Base-by-base conservation (phyloP, 2,888 invertebrate genomes). In the Aphidius colemani region DNA sequence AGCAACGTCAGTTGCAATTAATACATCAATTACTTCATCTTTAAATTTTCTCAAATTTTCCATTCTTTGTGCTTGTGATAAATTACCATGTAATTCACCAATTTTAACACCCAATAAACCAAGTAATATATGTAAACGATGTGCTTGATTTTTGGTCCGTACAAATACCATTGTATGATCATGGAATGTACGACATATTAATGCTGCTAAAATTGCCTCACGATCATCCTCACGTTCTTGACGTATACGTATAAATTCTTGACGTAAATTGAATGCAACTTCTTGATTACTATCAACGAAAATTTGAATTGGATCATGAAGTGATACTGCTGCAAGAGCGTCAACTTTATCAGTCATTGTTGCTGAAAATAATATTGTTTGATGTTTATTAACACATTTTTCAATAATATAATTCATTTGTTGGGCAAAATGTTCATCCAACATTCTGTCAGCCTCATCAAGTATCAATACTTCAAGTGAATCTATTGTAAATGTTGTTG, bases 321-420 rank as follows among this genome's bases (percentile, higher is more conserved):
- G 85, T 0, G 98, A 97, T 1, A 99, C 94, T 0, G 95, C 90
- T 0, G 96, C 97, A 62, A 99, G 84, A 82, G 96, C 96, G 82
- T 95, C 92, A 0, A 98, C 98, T 83, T 94, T 90, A 61, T 98
- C 98, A n/a, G 96, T 96, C 98, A 99, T 98, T 10, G 99, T 99
- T 45, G 99, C 99, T 0, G 98, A 98, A 85, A 98, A 98, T 64
- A 99, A 84, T 89, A 99, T 93, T 0, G 97, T 98, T 84, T 99
- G 98, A 8, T 98, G 87, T 11, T 92, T 94, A 64, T 90, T 88
- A 0, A 96, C 89, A 82, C 98, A 98, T 74, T 96, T 92, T 13
- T 90, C 89, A 58, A 99, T 94, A 74, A 99, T 95, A 84, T 98
- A 97, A 78, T 96, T 98, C 96, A 99, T 96, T 83, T 99, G 99